phyloP scores from a whole-genome alignment of 2,888 invertebrate genomes.

The Dinocampus coccinellae region DNA sequence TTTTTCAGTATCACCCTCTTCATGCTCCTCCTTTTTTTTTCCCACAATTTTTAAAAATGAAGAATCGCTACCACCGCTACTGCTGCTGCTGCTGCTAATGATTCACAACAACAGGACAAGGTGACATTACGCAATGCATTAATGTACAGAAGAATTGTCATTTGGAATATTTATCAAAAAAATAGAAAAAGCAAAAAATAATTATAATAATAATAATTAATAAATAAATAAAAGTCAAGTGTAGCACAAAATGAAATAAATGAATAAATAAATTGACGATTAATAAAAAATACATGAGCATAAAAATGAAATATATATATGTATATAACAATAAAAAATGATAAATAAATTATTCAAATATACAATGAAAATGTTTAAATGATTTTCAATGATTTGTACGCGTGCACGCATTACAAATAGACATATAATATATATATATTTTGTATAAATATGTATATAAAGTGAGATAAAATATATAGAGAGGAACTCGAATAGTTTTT shows the following conservation, averaged over 20 bases:
- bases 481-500: conserved; percentile 3
- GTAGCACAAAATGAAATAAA: too few relatives aligned
- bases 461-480: conserved; percentile 9
- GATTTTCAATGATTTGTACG: conserved; percentile 15
- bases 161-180: neutral
- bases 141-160: neutral
- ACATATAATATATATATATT: conserved; percentile 2
- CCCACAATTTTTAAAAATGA: neutral
- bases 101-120: conserved; percentile 33
- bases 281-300: too few relatives aligned
- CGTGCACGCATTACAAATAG: conserved; percentile 30
- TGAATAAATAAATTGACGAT: too few relatives aligned
- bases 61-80: too few relatives aligned
- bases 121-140: conserved; percentile 6
- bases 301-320: too few relatives aligned
- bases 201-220: too few relatives aligned
- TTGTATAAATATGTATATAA: neutral
- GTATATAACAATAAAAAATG: neutral
- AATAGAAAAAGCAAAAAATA: neutral
- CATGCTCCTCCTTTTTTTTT: neutral
- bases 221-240: neutral
- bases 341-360: neutral
- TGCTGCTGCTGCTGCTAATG: neutral
- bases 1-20: too few relatives aligned
- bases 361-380: neutral